Evolutionary conservation across 1,140 invertebrate genomes (phyloP).

Genomic region (Palaemon carinicauda): DNA sequence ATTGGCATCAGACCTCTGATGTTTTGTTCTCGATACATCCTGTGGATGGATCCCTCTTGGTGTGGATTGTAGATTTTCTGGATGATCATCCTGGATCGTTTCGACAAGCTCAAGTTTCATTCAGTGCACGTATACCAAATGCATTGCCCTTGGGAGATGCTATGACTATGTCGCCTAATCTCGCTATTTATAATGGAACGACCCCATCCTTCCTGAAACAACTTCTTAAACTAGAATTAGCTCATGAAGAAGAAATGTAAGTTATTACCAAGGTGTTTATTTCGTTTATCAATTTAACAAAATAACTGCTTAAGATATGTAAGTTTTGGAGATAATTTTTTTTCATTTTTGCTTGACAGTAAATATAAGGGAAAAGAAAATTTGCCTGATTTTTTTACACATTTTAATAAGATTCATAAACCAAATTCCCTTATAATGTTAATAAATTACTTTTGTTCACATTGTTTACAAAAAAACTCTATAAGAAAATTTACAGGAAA

Average conservation of each 20-base stretch:
- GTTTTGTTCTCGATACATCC: conserved; percentile 96
- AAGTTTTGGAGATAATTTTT: too few relatives aligned
- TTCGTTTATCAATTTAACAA: too few relatives aligned
- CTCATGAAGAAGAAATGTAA: conserved; percentile 52
- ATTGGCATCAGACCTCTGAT: conserved; percentile 98
- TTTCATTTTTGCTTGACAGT: too few relatives aligned
- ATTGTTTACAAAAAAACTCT: too few relatives aligned
- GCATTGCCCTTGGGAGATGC: conserved; percentile 98
- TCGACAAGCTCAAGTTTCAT: conserved; percentile 96
- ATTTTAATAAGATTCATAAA: too few relatives aligned
- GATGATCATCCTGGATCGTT: conserved; percentile 96
- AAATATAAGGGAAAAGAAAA: too few relatives aligned
- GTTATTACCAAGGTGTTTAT: not conserved
- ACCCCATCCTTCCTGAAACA: conserved; percentile 52
- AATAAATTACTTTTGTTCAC: too few relatives aligned
- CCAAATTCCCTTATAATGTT: too few relatives aligned
- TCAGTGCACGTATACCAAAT: conserved; percentile 94
- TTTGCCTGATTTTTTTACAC: too few relatives aligned
- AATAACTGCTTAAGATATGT: too few relatives aligned
- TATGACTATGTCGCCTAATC: conserved; percentile 93
- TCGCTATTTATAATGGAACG: conserved; percentile 65
- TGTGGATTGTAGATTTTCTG: conserved; percentile 91
- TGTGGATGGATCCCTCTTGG: conserved; percentile 80
- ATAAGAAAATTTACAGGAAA: too few relatives aligned
- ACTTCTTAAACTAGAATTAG: conserved; percentile 50